Base-by-base conservation (phyloP, 2,113 vertebrate species). In the Progne subis region DNA sequence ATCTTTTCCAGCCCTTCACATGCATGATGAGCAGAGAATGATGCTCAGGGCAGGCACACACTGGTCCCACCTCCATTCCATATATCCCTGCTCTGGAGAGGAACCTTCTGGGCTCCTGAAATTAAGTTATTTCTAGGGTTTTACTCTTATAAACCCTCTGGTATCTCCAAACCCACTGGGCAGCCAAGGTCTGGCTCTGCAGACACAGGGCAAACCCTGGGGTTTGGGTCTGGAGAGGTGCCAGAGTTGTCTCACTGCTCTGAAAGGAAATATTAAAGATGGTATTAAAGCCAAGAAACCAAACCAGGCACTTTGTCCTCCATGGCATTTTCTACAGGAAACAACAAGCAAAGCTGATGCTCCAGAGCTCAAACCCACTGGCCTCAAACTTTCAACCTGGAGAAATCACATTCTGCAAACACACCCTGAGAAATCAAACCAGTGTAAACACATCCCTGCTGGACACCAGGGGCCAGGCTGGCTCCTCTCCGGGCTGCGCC, bases 11-110 rank as follows among this genome's bases (percentile, higher is more conserved):
- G 56, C 55, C 23, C 26, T 76, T 68, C 32, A 18, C 34, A 31
- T 29, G 20, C 76, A 65, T 1, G 55, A 32, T 1, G 11, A 21
- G 86, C 43, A 53, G 39, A 0, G 2, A 78, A 26, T 2, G 32
- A 55, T 71, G 74, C 47, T 78, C 39, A 11, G 8, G 8, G 26
- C 29, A 47, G 64, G 77, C 14, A 29, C 5, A 11, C 24, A 39
- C 26, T 3, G 2, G 3, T 82, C 24, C 47, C 61, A 75, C 32
- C 57, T 55, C 57, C 4, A 4, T 23, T 63, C n/a, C 64, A 19
- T 2, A 18, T 67, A 64, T 44, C 84, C 32, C 31, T 64, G 50
- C 32, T 20, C n/a, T 41, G 57, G 43, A 75, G 41, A 44, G 10
- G 46, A 88, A 65, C 28, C 3, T 32, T 9, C 11, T 3, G 20